Conservation (phyloP, 2,797 vertebrate species). For the Pipistrellus kuhlii region DNA sequence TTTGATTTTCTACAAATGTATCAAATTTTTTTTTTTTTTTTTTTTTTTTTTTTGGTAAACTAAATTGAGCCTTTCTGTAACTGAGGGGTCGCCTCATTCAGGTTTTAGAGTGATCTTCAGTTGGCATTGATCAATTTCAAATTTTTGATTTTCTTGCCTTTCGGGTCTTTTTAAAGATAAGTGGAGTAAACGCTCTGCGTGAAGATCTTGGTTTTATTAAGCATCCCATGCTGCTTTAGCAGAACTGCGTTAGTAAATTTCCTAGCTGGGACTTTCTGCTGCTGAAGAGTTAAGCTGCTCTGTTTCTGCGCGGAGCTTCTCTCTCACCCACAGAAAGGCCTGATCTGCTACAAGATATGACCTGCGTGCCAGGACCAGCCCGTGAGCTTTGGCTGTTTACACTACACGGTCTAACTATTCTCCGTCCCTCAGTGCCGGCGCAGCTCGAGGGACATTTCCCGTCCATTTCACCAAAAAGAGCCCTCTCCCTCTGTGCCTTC, state of each 20-base stretch:
- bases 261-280: neutral
- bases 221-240: neutral
- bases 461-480: neutral
- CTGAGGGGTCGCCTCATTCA: neutral
- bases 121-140: neutral
- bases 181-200: neutral
- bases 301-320: neutral
- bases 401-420: neutral
- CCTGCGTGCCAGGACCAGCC: neutral
- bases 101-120: neutral
- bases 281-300: neutral
- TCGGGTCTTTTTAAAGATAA: conserved; percentile 40
- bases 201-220: neutral
- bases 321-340: neutral
- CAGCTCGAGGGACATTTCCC: neutral
- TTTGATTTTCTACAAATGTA: neutral
- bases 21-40: neutral
- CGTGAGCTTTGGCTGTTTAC: neutral
- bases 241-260: neutral
- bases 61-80: neutral
- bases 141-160: neutral
- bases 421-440: no score
- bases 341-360: neutral
- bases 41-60: neutral
- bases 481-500: neutral